Evolutionary conservation across 2,888 invertebrate genomes (phyloP).

Genomic region (Baccha elongata): DNA sequence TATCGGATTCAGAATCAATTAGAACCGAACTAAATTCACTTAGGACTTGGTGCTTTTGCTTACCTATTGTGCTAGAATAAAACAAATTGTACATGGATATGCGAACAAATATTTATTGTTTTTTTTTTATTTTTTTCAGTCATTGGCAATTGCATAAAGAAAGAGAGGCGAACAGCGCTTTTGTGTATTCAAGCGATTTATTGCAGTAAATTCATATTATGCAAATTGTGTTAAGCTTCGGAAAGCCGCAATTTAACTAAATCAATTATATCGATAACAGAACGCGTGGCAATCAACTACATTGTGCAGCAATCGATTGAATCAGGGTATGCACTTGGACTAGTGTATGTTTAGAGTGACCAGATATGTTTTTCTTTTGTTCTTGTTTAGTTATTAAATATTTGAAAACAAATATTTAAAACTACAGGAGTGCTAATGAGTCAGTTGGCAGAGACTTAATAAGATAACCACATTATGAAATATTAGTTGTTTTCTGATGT

Average conservation of each 20-base stretch:
- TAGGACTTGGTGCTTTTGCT: slow-evolving; percentile 11
- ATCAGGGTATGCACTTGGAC: not conserved
- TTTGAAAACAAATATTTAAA: no score
- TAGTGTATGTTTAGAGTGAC: slow-evolving; percentile 5
- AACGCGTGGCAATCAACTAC: slow-evolving; percentile 42
- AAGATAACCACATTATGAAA: no score
- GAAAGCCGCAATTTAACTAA: slow-evolving; percentile 72
- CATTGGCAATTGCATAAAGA: slow-evolving; percentile 2
- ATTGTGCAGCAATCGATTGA: not conserved
- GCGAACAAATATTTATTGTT: no score
- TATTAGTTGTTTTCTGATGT: no score
- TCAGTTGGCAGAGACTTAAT: no score
- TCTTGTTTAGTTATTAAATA: no score
- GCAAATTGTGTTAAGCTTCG: slow-evolving; percentile 65
- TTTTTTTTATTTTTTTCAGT: no score
- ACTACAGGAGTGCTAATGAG: no score
- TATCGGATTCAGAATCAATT: slow-evolving; percentile 60
- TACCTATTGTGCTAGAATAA: not conserved
- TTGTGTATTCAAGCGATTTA: slow-evolving; percentile 35
- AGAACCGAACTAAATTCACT: slow-evolving; percentile 62
- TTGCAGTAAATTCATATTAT: slow-evolving; percentile 68
- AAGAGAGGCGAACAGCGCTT: not conserved
- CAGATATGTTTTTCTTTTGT: not conserved
- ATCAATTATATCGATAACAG: slow-evolving; percentile 71
- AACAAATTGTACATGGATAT: no score